A percentile compares a stretch with the other conserved stretches of the same genome.
phyloP scores from a whole-genome alignment of 1,140 invertebrate genomes.

The Drosophila bifasciata region DNA sequence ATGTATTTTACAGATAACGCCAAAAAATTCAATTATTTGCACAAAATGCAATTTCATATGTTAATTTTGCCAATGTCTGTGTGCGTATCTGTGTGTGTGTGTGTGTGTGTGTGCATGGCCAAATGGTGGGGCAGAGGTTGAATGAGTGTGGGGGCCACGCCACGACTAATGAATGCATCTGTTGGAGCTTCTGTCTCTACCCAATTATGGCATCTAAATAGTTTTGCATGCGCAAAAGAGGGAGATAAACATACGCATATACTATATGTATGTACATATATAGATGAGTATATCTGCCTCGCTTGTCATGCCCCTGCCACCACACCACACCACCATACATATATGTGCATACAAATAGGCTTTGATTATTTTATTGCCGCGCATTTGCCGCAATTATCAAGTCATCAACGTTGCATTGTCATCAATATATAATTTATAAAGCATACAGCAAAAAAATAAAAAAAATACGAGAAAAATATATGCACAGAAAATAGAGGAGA shows the following conservation, averaged over 20 bases:
- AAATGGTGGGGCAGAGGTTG: conserved; percentile 1
- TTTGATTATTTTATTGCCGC: conserved; percentile 83
- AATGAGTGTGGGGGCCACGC: conserved; percentile 4
- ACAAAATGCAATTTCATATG: conserved; percentile 77
- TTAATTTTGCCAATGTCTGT: conserved; percentile 54
- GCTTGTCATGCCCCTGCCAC: conserved; percentile 39
- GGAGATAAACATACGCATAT: conserved; percentile 1
- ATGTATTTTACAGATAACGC: conserved; percentile 68
- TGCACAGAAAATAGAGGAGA: conserved; percentile 2
- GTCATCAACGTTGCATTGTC: conserved; percentile 81
- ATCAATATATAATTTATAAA: conserved; percentile 75
- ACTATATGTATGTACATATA: conserved; percentile 10
- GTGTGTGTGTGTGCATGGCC: conserved; percentile 23
- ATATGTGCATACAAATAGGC: conserved; percentile 64
- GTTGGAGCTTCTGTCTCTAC: conserved; percentile 52
- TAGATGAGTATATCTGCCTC: conserved; percentile 17
- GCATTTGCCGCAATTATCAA: conserved; percentile 82
- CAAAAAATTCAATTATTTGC: conserved; percentile 81
- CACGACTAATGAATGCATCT: conserved; percentile 51
- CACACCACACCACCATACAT: conserved; percentile 9
- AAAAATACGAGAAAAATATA: conserved; percentile 26
- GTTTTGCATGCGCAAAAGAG: conserved; percentile 36
- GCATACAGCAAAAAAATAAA: conserved; percentile 29
- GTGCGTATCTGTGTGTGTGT: conserved; percentile 21
- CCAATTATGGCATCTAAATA: conserved; percentile 81